phyloP scores from a whole-genome alignment of 2,797 vertebrate genomes.

The Xiphophorus birchmanni region DNA sequence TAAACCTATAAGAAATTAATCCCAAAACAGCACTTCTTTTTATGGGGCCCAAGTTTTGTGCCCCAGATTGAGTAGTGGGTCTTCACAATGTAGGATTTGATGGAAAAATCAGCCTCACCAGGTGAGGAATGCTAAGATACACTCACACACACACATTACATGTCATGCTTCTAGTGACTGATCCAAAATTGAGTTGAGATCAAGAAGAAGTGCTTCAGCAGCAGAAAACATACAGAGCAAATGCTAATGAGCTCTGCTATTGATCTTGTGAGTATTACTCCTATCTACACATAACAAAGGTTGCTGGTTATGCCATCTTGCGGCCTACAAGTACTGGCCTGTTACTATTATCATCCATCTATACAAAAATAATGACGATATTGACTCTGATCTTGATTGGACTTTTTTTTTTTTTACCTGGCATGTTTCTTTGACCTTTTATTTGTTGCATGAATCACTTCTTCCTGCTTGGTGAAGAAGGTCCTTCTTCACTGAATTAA shows the following conservation, averaged over 20 bases:
- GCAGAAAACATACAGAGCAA: slow-evolving; percentile 53
- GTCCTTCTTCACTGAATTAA: slow-evolving; percentile 30
- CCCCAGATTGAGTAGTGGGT: too few species aligned
- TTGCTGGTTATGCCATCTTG: slow-evolving; percentile 24
- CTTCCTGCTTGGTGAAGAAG: slow-evolving; percentile 20
- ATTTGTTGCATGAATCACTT: slow-evolving; percentile 13
- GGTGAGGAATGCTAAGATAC: too few species aligned
- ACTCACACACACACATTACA: neutral
- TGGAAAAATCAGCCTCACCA: too few species aligned
- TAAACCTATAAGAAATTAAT: too few species aligned
- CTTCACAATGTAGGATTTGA: too few species aligned
- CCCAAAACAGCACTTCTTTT: too few species aligned
- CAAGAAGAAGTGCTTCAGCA: slow-evolving; percentile 66
- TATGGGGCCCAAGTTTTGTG: too few species aligned
- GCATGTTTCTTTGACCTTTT: slow-evolving; percentile 28
- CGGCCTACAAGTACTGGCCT: slow-evolving; percentile 35
- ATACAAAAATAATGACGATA: slow-evolving; percentile 10
- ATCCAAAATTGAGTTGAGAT: slow-evolving; percentile 71
- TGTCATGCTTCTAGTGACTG: slow-evolving; percentile 56
- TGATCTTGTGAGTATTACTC: slow-evolving; percentile 72
- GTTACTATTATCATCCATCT: slow-evolving; percentile 19
- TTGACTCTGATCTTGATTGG: slow-evolving; percentile 25
- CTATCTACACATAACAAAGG: slow-evolving; percentile 61
- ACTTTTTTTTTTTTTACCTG: slow-evolving; percentile 22
- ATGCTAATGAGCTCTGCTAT: slow-evolving; percentile 65